These are phyloP conservation scores for Drosophila funebris DNA, from an alignment of 1,140 invertebrate genomes.

Conservation along the genomic window DNA sequence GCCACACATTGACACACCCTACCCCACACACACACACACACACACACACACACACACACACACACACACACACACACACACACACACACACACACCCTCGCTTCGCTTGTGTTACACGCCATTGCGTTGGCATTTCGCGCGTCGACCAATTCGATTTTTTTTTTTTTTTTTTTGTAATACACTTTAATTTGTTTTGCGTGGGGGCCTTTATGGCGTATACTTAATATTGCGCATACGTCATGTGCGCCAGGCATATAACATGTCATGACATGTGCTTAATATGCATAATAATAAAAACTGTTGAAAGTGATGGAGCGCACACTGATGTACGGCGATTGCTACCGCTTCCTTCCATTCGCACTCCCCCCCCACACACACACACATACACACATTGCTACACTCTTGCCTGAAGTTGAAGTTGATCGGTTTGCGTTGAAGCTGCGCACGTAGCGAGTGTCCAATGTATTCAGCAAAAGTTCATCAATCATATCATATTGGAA, in stretches of 20 bases:
- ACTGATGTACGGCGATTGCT: not conserved
- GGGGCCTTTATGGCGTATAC: slow-evolving; percentile 44
- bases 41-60: not conserved
- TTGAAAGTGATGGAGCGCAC: slow-evolving; percentile 54
- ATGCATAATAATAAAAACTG: slow-evolving; percentile 73
- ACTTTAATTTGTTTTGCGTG: slow-evolving; percentile 65
- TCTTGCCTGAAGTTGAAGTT: slow-evolving; percentile 8
- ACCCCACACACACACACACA: not conserved
- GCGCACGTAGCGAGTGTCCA: slow-evolving; percentile 25
- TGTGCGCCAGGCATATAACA: slow-evolving; percentile 32
- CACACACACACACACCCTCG: not conserved
- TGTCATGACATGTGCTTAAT: slow-evolving; percentile 64
- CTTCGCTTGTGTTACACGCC: slow-evolving; percentile 37
- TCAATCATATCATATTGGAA: slow-evolving; percentile 67
- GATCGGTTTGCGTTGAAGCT: slow-evolving; percentile 47
- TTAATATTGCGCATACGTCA: slow-evolving; percentile 70
- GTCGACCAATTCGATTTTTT: slow-evolving; percentile 19
- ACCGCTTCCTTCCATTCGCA: not conserved
- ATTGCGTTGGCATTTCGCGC: slow-evolving; percentile 49
- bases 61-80: no score
- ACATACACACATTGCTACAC: no score
- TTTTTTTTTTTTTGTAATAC: slow-evolving; percentile 38
- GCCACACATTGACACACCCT: not conserved
- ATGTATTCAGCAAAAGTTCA: slow-evolving; percentile 59
- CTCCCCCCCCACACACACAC: not conserved